phyloP scores from a whole-genome alignment of 2,888 invertebrate genomes.

The Ptycholaimellus sp. region DNA sequence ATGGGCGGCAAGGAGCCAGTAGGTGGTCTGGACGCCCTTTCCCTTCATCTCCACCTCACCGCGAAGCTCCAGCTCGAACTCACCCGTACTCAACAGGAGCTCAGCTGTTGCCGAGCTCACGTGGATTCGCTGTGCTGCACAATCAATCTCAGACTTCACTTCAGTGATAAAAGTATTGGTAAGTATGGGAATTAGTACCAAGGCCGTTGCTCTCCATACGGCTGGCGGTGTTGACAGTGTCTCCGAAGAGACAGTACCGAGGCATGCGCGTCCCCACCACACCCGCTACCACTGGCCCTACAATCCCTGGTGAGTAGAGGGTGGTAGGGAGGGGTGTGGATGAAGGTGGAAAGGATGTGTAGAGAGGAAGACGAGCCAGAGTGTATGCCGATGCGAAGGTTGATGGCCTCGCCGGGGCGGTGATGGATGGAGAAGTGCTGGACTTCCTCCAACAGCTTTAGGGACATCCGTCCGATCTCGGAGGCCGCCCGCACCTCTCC shows the following conservation, averaged over 20 bases:
- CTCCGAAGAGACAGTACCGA: conserved; percentile 5
- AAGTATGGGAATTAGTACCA: conserved; percentile 2
- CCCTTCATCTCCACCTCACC: conserved; percentile 10
- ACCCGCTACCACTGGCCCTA: conserved; percentile 14
- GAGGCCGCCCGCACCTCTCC: conserved; percentile 64
- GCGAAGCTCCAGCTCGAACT: conserved; percentile 7
- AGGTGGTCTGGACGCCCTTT: conserved; percentile 8
- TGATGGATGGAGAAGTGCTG: conserved; percentile 4
- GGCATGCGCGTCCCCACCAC: conserved; percentile 25
- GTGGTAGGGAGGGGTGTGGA: neutral
- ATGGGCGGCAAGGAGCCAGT: conserved; percentile 6
- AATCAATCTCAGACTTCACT: too few species aligned
- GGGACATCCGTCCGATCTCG: conserved; percentile 1
- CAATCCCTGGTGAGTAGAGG: too few species aligned
- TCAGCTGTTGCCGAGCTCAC: conserved; percentile 5
- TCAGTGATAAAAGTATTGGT: too few species aligned
- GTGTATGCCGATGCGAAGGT: conserved; percentile 4
- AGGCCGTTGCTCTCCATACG: conserved; percentile 2
- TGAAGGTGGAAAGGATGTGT: neutral
- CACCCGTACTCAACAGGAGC: conserved; percentile 3
- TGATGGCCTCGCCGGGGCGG: conserved; percentile 2
- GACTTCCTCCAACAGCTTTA: neutral
- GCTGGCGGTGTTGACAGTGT: neutral
- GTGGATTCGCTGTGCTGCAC: conserved; percentile 9
- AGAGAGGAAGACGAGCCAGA: conserved; percentile 1